Evolutionary conservation across 2,888 invertebrate genomes (phyloP), one percentile per base, ranked within the genome.

Genomic region (Hirtodrosophila alboralis): DNA sequence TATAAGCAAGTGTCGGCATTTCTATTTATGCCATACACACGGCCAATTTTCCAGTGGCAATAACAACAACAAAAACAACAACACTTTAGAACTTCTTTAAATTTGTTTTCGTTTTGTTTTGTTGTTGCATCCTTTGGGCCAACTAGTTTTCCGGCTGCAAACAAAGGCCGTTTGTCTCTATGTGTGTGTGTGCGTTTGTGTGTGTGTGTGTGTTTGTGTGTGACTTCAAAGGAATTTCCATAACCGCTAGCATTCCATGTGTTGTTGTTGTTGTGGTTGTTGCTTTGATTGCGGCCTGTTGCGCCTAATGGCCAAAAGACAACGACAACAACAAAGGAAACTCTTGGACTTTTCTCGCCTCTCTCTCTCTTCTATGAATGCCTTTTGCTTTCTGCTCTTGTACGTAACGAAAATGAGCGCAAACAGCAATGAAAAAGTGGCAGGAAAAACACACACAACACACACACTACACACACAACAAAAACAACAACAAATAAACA

Each of bases 161-260:
- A 49, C 49, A 68, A 61, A 61, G 45, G 54, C 51, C 48, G 61
- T 45, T 53, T 31, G 38, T 16, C 34, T 68, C 10, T 14, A 16
- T 30, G 14, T 36, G 54, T 41, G 38, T 52, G 18, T 16, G 28
- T 43, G 33, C 37, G 58, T 54, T 36, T 44, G 26, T 53, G 33
- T 47, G n/a, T 49, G 26, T 48, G 41, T 37, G 33, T 57, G 33
- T 41, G 36, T 58, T 45, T 62, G 44, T 60, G 36, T 36, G 45
- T 61, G 40, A 57, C 64, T 71, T 77, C 75, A 75, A 71, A 80
- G 84, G 81, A 84, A 83, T 83, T 81, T 83, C 81, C 79, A 81
- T 81, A 84, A 83, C 81, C 81, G 81, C 81, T 83, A 83, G 79
- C 84, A 83, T 83, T 84, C 66, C 80, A 59, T 58, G 51, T 54